phyloP scores from a whole-genome alignment of 2,888 invertebrate species.

The Parelbella ahira region DNA sequence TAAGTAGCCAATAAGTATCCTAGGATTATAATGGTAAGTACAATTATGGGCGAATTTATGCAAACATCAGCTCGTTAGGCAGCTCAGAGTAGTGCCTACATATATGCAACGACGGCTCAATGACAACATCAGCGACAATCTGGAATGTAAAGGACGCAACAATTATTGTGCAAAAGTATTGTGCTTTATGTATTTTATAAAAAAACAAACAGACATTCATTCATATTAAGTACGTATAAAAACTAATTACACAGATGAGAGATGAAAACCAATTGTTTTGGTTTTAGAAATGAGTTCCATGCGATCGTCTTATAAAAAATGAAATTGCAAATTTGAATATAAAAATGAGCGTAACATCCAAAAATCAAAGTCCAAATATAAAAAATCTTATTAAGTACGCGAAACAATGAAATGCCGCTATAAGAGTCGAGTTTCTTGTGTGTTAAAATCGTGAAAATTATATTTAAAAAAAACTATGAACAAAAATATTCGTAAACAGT shows the following conservation, averaged over 20 bases:
- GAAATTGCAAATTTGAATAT: too few relatives aligned
- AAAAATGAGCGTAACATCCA: too few relatives aligned
- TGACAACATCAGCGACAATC: constrained; percentile 23
- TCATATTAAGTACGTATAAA: too few relatives aligned
- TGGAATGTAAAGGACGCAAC: constrained; percentile 37
- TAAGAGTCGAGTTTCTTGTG: not conserved
- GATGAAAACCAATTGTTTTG: too few relatives aligned
- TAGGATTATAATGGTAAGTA: constrained; percentile 18
- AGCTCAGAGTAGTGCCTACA: too few relatives aligned
- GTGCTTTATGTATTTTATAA: constrained; percentile 27
- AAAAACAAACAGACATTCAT: constrained; percentile 25
- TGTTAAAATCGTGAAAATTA: constrained; percentile 39
- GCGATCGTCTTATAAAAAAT: too few relatives aligned
- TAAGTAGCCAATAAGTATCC: constrained; percentile 16
- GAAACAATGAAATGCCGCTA: constrained; percentile 31
- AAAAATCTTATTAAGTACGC: constrained; percentile 35
- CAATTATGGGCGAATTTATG: constrained; percentile 11
- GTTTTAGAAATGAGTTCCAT: too few relatives aligned
- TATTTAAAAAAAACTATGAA: constrained; percentile 41
- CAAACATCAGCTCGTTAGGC: constrained; percentile 7
- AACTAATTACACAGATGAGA: too few relatives aligned
- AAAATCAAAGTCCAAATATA: constrained; percentile 33
- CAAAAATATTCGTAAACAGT: constrained; percentile 58
- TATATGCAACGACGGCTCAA: constrained; percentile 23
- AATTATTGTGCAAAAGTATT: constrained; percentile 35